Conservation (phyloP, 2,888 invertebrate genomes). For the Apamea epomidion region DNA sequence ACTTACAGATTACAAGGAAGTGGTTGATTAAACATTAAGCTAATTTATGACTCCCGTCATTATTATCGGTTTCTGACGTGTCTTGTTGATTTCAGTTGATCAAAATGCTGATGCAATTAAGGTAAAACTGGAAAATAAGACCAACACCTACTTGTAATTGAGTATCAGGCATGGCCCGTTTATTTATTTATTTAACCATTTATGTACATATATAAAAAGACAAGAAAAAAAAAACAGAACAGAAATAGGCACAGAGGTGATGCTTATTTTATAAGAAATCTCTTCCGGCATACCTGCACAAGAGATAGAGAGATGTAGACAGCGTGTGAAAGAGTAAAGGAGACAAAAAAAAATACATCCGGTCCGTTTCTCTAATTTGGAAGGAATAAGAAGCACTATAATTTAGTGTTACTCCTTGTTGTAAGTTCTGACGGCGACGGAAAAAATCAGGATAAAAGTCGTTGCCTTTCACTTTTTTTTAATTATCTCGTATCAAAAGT, state of each 20-base stretch:
- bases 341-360: too few relatives aligned
- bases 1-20: constrained; percentile 20
- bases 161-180: neutral
- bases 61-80: constrained; percentile 28
- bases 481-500: neutral
- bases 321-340: too few relatives aligned
- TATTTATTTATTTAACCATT: too few relatives aligned
- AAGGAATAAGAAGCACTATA: neutral
- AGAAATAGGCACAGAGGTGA: too few relatives aligned
- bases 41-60: constrained; percentile 33
- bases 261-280: too few relatives aligned
- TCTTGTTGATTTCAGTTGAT: neutral
- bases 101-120: neutral
- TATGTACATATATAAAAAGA: too few relatives aligned
- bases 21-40: constrained; percentile 8
- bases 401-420: neutral
- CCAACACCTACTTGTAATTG: neutral
- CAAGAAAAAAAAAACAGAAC: too few relatives aligned
- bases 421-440: neutral
- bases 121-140: neutral
- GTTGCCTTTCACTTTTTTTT: neutral
- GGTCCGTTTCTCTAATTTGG: too few relatives aligned
- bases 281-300: too few relatives aligned
- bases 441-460: neutral
- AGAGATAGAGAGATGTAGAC: too few relatives aligned